phyloP scores from a whole-genome alignment of 1,140 invertebrate species.

The Leptinotarsa defecta region DNA sequence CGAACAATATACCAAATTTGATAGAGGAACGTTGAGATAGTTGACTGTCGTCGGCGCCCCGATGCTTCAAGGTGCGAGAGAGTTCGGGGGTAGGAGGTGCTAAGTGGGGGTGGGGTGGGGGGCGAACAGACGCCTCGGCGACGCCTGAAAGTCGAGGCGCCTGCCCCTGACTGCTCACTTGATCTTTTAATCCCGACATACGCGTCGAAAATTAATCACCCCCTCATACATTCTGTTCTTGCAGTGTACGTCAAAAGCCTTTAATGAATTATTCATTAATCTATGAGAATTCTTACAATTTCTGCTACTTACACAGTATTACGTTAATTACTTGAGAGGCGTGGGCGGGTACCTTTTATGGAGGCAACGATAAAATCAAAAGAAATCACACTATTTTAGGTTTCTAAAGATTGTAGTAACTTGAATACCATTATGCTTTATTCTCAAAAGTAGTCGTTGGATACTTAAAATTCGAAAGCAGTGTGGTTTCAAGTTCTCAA shows the following conservation, averaged over 20 bases:
- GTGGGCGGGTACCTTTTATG: slow-evolving; percentile 25
- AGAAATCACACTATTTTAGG: too few relatives aligned
- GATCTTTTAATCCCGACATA: slow-evolving; percentile 54
- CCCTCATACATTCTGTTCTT: slow-evolving; percentile 31
- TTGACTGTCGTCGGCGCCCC: slow-evolving; percentile 28
- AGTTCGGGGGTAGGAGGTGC: slow-evolving; percentile 33
- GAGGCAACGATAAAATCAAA: neutral
- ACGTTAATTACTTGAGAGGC: slow-evolving; percentile 40
- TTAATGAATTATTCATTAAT: slow-evolving; percentile 54
- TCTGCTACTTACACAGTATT: slow-evolving; percentile 36
- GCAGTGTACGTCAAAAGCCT: slow-evolving; percentile 45
- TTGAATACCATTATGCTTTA: too few relatives aligned
- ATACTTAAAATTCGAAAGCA: too few relatives aligned
- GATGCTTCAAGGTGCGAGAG: slow-evolving; percentile 26
- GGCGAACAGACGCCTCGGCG: slow-evolving; percentile 42
- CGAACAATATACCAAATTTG: slow-evolving; percentile 16
- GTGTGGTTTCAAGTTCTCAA: too few relatives aligned
- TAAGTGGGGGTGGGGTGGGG: slow-evolving; percentile 24
- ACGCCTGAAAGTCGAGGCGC: slow-evolving; percentile 45
- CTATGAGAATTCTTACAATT: slow-evolving; percentile 50
- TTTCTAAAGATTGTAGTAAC: too few relatives aligned
- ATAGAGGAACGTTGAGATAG: slow-evolving; percentile 22
- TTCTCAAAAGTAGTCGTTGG: too few relatives aligned
- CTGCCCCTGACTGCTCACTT: slow-evolving; percentile 49
- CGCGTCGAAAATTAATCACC: slow-evolving; percentile 54